Conservation (phyloP, 2,888 invertebrate species). For the Geotrupes spiniger region DNA sequence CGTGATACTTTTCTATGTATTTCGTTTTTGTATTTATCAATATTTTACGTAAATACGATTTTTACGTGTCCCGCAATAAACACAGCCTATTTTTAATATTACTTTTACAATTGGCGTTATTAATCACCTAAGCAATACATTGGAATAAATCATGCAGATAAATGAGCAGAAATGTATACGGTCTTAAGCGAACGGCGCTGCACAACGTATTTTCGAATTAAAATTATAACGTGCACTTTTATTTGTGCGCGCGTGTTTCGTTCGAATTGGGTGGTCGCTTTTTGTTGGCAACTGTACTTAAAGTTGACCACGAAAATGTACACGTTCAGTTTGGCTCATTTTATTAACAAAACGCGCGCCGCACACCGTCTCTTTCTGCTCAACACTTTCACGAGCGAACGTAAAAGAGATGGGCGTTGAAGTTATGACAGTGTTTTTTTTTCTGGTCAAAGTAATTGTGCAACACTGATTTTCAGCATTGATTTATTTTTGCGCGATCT, state of each 20-base stretch:
- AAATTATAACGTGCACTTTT: constrained; percentile 39
- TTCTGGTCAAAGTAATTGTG: constrained; percentile 5
- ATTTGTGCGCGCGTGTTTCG: constrained; percentile 26
- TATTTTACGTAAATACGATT: no score
- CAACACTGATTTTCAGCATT: constrained; percentile 4
- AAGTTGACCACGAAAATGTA: constrained; percentile 9
- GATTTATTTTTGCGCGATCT: constrained; percentile 5
- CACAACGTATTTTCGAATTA: constrained; percentile 34
- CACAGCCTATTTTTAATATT: no score
- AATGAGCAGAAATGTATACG: neutral
- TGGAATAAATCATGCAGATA: neutral
- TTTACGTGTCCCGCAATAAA: no score
- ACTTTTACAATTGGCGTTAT: no score
- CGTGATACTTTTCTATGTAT: no score
- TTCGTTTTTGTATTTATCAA: no score
- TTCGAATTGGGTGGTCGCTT: constrained; percentile 35
- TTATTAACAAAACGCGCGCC: constrained; percentile 1
- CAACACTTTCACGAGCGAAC: neutral
- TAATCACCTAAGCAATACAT: no score
- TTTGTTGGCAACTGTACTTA: constrained; percentile 29
- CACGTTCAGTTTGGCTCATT: neutral
- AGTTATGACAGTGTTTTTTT: constrained; percentile 5
- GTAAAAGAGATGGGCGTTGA: constrained; percentile 4
- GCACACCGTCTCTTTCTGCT: neutral
- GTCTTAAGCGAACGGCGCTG: constrained; percentile 6